Percentiles rank a stretch among this genome's conserved stretches.
phyloP scores from a whole-genome alignment of 2,797 vertebrate species.

The Enteromius anoplus region DNA sequence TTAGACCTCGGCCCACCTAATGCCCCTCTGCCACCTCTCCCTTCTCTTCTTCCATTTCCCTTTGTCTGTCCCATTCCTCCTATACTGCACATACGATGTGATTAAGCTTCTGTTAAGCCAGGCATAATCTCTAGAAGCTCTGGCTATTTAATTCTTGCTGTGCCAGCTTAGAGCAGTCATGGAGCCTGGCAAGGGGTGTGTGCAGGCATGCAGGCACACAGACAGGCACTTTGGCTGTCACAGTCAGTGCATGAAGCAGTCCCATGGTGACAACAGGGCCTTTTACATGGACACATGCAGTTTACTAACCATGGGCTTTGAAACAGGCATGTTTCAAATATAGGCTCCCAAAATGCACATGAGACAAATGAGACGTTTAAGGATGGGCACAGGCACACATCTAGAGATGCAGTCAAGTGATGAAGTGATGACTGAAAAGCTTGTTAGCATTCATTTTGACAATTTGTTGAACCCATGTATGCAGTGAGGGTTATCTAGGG shows the following conservation, averaged over 20 bases:
- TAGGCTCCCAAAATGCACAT: background rate
- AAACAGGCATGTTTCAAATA: slow-evolving; percentile 27
- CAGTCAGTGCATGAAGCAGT: slow-evolving; percentile 36
- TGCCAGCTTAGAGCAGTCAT: slow-evolving; percentile 63
- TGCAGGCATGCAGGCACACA: slow-evolving; percentile 55
- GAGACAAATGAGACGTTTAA: slow-evolving; percentile 18
- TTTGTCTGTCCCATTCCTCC: slow-evolving; percentile 47
- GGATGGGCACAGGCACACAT: background rate
- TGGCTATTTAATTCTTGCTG: slow-evolving; percentile 67
- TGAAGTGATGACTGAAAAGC: slow-evolving; percentile 27
- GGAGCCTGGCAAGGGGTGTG: slow-evolving; percentile 57
- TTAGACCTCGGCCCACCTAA: slow-evolving; percentile 21
- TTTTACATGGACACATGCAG: slow-evolving; percentile 39
- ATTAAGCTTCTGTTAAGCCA: slow-evolving; percentile 65
- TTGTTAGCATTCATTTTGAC: slow-evolving; percentile 26
- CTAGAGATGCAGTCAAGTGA: background rate
- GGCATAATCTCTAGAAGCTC: slow-evolving; percentile 65
- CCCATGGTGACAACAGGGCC: slow-evolving; percentile 40
- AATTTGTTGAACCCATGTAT: slow-evolving; percentile 51
- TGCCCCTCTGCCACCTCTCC: slow-evolving; percentile 3
- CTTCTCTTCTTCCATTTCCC: slow-evolving; percentile 3
- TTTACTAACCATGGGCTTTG: slow-evolving; percentile 6
- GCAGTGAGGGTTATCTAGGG: slow-evolving; percentile 46
- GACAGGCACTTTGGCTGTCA: slow-evolving; percentile 43
- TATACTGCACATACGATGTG: slow-evolving; percentile 61